Evolutionary conservation across 1,140 invertebrate species (phyloP).

Genomic region (Drosophila nannoptera): DNA sequence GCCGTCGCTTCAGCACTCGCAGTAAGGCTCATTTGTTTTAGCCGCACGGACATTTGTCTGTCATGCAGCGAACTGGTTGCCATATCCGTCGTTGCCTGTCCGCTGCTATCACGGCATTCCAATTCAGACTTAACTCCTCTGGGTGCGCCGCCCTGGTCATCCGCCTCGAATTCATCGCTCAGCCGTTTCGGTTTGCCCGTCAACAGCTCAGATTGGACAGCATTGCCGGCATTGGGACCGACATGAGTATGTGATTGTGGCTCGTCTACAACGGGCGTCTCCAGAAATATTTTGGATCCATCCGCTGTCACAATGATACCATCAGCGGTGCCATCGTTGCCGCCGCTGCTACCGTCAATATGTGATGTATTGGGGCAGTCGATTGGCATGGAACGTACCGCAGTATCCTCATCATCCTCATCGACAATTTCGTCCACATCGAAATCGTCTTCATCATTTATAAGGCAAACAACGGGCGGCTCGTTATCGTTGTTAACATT

Average conservation of each 20-base stretch:
- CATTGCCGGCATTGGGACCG: slow-evolving; percentile 2
- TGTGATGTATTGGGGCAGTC: slow-evolving; percentile 65
- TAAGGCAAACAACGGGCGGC: slow-evolving; percentile 64
- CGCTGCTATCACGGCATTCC: neutral
- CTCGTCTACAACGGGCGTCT: slow-evolving; percentile 75
- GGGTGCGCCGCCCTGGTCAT: slow-evolving; percentile 13
- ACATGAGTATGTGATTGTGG: slow-evolving; percentile 52
- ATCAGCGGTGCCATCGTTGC: slow-evolving; percentile 27
- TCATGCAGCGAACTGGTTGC: slow-evolving; percentile 50
- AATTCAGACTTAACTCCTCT: slow-evolving; percentile 45
- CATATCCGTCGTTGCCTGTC: slow-evolving; percentile 26
- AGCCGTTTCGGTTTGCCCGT: slow-evolving; percentile 71
- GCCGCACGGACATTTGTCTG: slow-evolving; percentile 72
- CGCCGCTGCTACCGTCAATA: slow-evolving; percentile 2
- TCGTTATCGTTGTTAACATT: slow-evolving; percentile 41
- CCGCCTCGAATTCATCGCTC: slow-evolving; percentile 72
- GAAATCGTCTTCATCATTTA: slow-evolving; percentile 68
- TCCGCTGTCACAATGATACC: slow-evolving; percentile 66
- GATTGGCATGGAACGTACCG: slow-evolving; percentile 27
- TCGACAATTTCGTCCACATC: slow-evolving; percentile 52
- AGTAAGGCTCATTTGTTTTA: slow-evolving; percentile 73
- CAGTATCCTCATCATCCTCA: slow-evolving; percentile 43
- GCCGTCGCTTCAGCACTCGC: slow-evolving; percentile 45
- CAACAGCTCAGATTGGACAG: slow-evolving; percentile 24
- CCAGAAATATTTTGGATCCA: slow-evolving; percentile 71